Evolutionary conservation across 2,113 vertebrate species (phyloP).

Genomic region (Ardeotis arabs): DNA sequence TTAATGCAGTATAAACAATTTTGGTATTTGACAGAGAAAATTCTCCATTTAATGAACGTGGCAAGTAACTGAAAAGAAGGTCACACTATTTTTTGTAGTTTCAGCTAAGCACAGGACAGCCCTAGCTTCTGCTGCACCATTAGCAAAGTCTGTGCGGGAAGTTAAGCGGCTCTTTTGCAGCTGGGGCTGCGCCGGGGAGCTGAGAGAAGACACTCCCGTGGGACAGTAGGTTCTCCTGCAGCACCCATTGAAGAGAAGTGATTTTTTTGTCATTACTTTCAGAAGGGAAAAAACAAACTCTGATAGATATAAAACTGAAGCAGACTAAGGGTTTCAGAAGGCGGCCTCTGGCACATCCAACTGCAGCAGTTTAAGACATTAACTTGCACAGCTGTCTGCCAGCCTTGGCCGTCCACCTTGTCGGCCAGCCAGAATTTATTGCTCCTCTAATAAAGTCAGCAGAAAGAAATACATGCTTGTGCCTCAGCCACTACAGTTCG

Average conservation of each 20-base stretch:
- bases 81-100: not conserved
- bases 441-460: constrained; percentile 52
- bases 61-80: not conserved
- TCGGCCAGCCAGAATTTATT: constrained; percentile 27
- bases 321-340: constrained; percentile 19
- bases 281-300: not conserved
- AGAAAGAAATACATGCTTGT: constrained; percentile 44
- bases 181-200: accelerated
- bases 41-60: not conserved
- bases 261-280: not conserved
- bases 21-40: not conserved
- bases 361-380: constrained; percentile 32
- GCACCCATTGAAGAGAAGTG: not conserved
- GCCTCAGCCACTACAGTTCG: not conserved
- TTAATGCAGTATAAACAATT: constrained; percentile 27
- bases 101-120: not conserved
- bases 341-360: not conserved
- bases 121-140: not conserved
- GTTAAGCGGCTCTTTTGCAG: not conserved
- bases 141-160: accelerated
- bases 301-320: not conserved
- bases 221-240: not conserved
- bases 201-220: not conserved
- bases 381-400: constrained; percentile 54
- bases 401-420: constrained; percentile 29